Evolutionary conservation across 2,797 vertebrate genomes (phyloP).

Genomic region (Chaenodraco wilsoni): DNA sequence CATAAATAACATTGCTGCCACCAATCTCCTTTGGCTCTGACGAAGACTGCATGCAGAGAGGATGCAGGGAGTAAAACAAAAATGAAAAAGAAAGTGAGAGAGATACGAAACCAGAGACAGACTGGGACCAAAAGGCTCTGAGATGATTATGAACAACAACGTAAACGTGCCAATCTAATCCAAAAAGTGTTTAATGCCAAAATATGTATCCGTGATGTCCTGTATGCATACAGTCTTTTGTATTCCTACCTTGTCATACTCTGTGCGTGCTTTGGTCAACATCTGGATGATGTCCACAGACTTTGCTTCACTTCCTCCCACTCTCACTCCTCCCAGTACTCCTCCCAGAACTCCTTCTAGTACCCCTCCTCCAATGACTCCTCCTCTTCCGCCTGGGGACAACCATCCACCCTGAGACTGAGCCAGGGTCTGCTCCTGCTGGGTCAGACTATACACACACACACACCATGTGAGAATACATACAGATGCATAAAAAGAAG

Average conservation of each 20-base stretch:
- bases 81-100: slow-evolving; percentile 13
- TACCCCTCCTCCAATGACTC: neutral
- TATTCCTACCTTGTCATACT: slow-evolving; percentile 89
- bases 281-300: slow-evolving; percentile 93
- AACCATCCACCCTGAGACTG: slow-evolving; percentile 82
- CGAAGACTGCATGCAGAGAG: slow-evolving; percentile 72
- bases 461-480: slow-evolving; percentile 11
- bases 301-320: slow-evolving; percentile 74
- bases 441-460: slow-evolving; percentile 85
- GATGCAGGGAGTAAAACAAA: neutral
- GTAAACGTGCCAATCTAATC: neutral
- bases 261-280: slow-evolving; percentile 92
- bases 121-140: neutral
- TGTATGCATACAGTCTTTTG: neutral
- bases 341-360: neutral
- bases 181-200: neutral
- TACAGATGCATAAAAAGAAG: neutral
- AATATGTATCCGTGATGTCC: neutral
- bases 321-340: slow-evolving; percentile 7
- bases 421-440: slow-evolving; percentile 89
- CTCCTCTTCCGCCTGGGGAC: slow-evolving; percentile 74
- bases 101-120: neutral
- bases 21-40: slow-evolving; percentile 95
- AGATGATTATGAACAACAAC: neutral
- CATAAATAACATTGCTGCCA: slow-evolving; percentile 88